Base-by-base conservation (phyloP, 2,113 vertebrate species). In the Lethenteron reissneri region DNA sequence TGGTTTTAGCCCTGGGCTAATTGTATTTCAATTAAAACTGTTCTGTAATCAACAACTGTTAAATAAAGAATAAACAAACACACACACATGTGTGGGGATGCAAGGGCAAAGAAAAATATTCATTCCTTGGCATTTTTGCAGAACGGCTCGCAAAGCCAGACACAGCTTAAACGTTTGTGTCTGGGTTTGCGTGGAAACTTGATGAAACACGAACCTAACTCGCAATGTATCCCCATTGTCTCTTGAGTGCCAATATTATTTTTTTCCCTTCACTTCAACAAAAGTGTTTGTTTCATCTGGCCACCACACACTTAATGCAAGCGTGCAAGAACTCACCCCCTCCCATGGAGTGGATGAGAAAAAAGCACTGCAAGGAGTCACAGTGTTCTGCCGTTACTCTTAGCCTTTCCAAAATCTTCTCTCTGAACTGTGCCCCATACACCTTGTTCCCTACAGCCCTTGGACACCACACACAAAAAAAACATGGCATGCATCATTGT, bases 291-390 rank as follows among this genome's bases (percentile, higher is more conserved):
- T 41, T 41, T 41, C 41, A 41, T 41, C 41, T 41, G 41, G 41
- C 41, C 41, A 41, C 41, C 41, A 41, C 41, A 41, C 41, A 41
- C 41, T 41, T 41, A 41, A 41, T 57, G 60, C 25, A 8, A 19
- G 17, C 1, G 70, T 2, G 14, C 58, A 17, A 2, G 17, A 60
- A 70, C 81, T 84, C 80, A 97, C 94, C 92, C 81, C 94, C 94
- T 80, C 94, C 92, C 94, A 95, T 92, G 17, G 94, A 97, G 78
- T 99, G 91, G 76, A 99, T 85, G 71, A 99, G 76, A 75, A 99
- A 96, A 76, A 99, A 96, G 74, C 87, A 89, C 77, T 99, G 94
- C 10, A 99, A 83, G 76, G 89, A 91, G 77, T 97, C 90, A 74
- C 94, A 99, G 14, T 87, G 84, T 62, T 97, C 92, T 57, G 89